A percentile compares a stretch with the other conserved stretches of the same genome.
Conservation (phyloP, 2,113 vertebrate species). For the Pseudorhombus dupliciocellatus region DNA sequence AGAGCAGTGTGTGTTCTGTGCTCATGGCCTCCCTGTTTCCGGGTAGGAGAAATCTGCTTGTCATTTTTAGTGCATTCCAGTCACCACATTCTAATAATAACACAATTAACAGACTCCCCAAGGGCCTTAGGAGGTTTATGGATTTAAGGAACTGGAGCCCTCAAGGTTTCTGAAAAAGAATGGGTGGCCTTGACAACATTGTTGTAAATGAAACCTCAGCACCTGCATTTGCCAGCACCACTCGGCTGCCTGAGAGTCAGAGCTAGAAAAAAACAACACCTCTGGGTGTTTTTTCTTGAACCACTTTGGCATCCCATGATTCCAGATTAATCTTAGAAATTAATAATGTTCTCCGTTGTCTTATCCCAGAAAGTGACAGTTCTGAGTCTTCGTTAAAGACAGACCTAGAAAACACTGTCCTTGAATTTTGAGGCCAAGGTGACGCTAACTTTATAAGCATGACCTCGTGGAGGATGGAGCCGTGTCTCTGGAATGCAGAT, state of each 20-base stretch:
- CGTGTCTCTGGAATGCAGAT: too few species aligned
- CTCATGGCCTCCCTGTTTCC: slow-evolving; percentile 5
- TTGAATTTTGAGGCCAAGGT: slow-evolving; percentile 4
- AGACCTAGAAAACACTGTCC: not conserved
- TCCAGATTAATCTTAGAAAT: not conserved
- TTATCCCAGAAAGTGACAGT: not conserved
- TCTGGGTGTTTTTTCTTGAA: not conserved
- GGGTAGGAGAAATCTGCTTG: slow-evolving; percentile 26
- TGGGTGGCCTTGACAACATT: not conserved
- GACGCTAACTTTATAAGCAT: not conserved
- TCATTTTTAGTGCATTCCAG: slow-evolving; percentile 2
- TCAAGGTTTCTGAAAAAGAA: slow-evolving; percentile 4
- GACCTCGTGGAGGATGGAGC: not conserved
- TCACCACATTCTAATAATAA: slow-evolving; percentile 34
- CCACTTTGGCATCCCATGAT: not conserved
- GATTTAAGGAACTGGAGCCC: slow-evolving; percentile 23
- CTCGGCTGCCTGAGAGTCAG: not conserved
- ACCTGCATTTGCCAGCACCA: not conserved
- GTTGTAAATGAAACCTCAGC: not conserved
- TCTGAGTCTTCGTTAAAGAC: not conserved
- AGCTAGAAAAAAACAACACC: not conserved
- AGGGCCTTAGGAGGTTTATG: slow-evolving; percentile 18
- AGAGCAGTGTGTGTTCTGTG: slow-evolving; percentile 9
- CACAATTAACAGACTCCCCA: not conserved
- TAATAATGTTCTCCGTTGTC: not conserved